Base-by-base conservation (phyloP, 2,113 vertebrate species). In the Nyctibius bracteatus region DNA sequence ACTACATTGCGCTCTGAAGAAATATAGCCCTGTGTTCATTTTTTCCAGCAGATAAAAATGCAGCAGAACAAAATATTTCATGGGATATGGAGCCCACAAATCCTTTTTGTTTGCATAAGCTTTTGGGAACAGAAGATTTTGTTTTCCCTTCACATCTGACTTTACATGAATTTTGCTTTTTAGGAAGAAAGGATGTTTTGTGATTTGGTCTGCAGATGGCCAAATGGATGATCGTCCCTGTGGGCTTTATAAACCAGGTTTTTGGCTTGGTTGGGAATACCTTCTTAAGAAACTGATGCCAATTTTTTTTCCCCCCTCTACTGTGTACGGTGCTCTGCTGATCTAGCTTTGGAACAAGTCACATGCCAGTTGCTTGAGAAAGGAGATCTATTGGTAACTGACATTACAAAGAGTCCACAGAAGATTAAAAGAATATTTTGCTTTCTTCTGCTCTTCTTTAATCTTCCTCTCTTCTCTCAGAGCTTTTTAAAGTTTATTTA, bases 361-460 rank as follows among this genome's bases (percentile, higher is more conserved):
- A 63, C 13, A 31, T 39, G 54, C 52, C 44, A 57, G 12, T 73
- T 94, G 47, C 49, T 88, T 59, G 49, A 31, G 63, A 78, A 82
- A 73, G 28, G 49, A 90, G 51, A 81, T 86, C 72, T 74, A 51
- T 52, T 81, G 43, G 51, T 67, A 62, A 81, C 73, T 72, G 80
- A 49, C 61, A 46, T 88, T 86, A 75, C 61, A 90, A 81, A 95
- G 90, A 71, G 14, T 78, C n/a, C 46, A n/a, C 3, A 19, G 68
- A 81, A 78, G 57, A 93, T 95, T 72, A 93, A 93, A 95, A 66
- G 35, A 86, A 92, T 43, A 57, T 74, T 61, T 16, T 73, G 85
- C 47, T 86, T 93, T 94, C 35, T 90, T 86, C 43, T 57, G 17
- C 37, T 73, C 20, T 72, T 81, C 37, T 84, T 86, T 92, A 67